These are phyloP conservation scores for Brachypterus glaber DNA, from an alignment of 2,888 invertebrate species.

Conservation along the genomic window DNA sequence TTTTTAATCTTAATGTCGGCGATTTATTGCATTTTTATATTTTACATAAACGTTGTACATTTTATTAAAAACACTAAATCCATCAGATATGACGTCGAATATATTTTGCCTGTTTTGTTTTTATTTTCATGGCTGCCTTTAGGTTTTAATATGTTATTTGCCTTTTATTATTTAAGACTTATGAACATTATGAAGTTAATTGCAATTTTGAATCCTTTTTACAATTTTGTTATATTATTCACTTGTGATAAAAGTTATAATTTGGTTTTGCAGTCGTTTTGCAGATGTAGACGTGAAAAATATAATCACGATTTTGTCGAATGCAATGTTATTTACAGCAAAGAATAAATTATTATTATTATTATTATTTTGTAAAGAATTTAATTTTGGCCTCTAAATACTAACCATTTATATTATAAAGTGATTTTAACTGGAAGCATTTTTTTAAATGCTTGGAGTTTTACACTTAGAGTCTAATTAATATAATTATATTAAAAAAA, in stretches of 20 bases:
- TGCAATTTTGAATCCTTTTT: not conserved
- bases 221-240: not conserved
- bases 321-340: too few species aligned
- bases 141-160: not conserved
- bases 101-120: not conserved
- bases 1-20: not conserved
- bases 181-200: not conserved
- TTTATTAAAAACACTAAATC: not conserved
- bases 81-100: not conserved
- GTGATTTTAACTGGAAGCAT: too few species aligned
- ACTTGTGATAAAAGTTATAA: not conserved
- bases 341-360: too few species aligned
- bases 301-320: not conserved
- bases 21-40: not conserved
- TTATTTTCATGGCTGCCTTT: not conserved
- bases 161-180: slow-evolving; percentile 3
- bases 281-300: not conserved
- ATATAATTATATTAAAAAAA: too few species aligned
- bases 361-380: too few species aligned
- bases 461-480: too few species aligned
- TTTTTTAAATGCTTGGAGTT: too few species aligned
- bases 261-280: not conserved
- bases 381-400: too few species aligned
- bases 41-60: not conserved
- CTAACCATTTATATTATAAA: too few species aligned